Conservation (phyloP, 1,140 invertebrate genomes). For the Kradibia gibbosae region DNA sequence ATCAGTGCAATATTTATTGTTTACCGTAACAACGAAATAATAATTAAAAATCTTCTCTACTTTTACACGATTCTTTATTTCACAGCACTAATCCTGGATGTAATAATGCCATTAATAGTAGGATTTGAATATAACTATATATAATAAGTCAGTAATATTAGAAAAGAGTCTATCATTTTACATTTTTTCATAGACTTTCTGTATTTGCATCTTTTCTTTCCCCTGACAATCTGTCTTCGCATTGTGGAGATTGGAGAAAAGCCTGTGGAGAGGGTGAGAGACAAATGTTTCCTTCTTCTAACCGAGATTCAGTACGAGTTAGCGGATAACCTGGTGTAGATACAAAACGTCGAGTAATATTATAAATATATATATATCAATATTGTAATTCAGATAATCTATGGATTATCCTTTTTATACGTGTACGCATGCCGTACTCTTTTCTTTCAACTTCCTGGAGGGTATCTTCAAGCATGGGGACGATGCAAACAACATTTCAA, state of each 20-base stretch:
- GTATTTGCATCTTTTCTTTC: conserved; percentile 18
- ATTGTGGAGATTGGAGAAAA: not conserved
- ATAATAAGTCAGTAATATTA: too few species aligned
- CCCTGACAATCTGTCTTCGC: not conserved
- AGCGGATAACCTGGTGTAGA: not conserved
- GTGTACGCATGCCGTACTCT: too few species aligned
- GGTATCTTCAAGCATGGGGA: too few species aligned
- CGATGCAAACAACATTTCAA: too few species aligned
- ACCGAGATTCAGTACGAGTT: not conserved
- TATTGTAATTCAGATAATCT: not conserved
- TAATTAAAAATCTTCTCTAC: not conserved
- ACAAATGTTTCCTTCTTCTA: not conserved
- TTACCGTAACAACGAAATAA: not conserved
- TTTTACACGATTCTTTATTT: not conserved
- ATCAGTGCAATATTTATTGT: conserved; percentile 1
- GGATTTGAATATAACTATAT: too few species aligned
- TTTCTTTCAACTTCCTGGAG: too few species aligned
- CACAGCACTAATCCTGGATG: too few species aligned
- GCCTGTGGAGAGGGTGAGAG: too few species aligned
- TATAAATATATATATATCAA: too few species aligned
- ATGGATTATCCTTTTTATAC: not conserved
- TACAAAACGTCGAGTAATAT: not conserved
- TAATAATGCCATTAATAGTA: too few species aligned
- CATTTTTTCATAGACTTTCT: conserved; percentile 39
- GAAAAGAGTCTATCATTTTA: conserved; percentile 18